Evolutionary conservation across 2,113 vertebrate genomes (phyloP), one percentile per base, ranked within the genome.

Genomic region (Syngnathus floridae): DNA sequence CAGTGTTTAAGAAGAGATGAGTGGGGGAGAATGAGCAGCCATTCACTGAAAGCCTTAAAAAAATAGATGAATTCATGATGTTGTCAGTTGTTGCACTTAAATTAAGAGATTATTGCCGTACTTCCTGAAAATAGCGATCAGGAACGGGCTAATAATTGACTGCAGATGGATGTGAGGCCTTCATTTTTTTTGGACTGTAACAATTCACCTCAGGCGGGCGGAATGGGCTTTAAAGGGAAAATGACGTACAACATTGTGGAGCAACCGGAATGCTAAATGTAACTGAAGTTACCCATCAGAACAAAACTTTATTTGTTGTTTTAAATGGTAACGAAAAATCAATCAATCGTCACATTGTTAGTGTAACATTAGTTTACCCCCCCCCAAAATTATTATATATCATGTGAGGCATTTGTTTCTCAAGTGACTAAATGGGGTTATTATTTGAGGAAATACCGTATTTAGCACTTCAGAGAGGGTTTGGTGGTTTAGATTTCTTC

Each of bases 341-440:
- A 31, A 31, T 31, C 3, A 26, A 26, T 26, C 1, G 26, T 26
- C 26, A 26, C 26, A 26, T 26, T 26, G 26, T 31, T 31, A 3
- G 26, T 31, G 26, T 31, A 31, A 31, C 26, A 31, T 3, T 31
- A 31, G 26, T 31, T 31, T 31, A 31, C 3, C 26, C 3, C 26
- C 26, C 26, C 26, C 26, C 26, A 31, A 31, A 31, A 31, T 31
- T 31, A 31, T 31, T 31, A 31, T 31, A 31, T 3, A 31, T 9
- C 52, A 62, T 64, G 57, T 54, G 70, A 55, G 41, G 38, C 4
- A 5, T 13, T 55, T 31, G 7, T 55, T 55, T 31, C 13, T 55
- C 21, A 26, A 31, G 52, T 55, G 74, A 46, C 36, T 61, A n/a
- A 22, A 65, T 61, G 52, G 22, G 52, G 54, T 13, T 31, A 51